Percentiles rank a stretch among this genome's conserved stretches.
Conservation (phyloP, 2,797 vertebrate species). For the Hydrocynus forskahlii region DNA sequence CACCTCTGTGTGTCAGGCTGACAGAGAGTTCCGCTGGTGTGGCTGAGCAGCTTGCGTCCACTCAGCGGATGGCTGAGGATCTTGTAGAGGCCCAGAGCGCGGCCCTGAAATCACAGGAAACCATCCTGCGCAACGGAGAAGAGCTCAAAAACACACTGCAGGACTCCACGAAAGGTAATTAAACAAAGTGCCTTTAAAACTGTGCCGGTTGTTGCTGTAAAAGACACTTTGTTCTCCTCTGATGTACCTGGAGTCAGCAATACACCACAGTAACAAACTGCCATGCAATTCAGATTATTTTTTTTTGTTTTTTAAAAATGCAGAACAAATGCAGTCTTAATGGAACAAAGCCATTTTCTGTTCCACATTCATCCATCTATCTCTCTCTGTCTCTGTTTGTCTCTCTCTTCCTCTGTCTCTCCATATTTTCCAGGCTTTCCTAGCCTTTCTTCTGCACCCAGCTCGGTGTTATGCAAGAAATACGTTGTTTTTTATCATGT, state of each 20-base stretch:
- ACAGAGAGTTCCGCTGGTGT: slow-evolving; percentile 80
- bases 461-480: neutral
- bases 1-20: slow-evolving; percentile 65
- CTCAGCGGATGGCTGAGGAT: slow-evolving; percentile 74
- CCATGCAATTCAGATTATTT: neutral
- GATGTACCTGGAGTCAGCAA: neutral
- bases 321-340: neutral
- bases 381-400: no score
- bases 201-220: neutral
- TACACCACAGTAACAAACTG: neutral
- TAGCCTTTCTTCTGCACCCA: neutral
- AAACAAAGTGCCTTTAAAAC: neutral
- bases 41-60: slow-evolving; percentile 77
- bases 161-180: slow-evolving; percentile 77
- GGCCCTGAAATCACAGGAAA: slow-evolving; percentile 76
- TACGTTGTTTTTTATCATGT: neutral
- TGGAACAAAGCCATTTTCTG: neutral
- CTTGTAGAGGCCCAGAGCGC: slow-evolving; percentile 74
- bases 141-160: slow-evolving; percentile 74
- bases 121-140: slow-evolving; percentile 78
- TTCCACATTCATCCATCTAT: no score
- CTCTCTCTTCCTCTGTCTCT: no score
- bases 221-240: neutral
- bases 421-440: neutral
- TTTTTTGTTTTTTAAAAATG: neutral